Conservation (phyloP, 2,888 invertebrate species). For the Dinocampus coccinellae region DNA sequence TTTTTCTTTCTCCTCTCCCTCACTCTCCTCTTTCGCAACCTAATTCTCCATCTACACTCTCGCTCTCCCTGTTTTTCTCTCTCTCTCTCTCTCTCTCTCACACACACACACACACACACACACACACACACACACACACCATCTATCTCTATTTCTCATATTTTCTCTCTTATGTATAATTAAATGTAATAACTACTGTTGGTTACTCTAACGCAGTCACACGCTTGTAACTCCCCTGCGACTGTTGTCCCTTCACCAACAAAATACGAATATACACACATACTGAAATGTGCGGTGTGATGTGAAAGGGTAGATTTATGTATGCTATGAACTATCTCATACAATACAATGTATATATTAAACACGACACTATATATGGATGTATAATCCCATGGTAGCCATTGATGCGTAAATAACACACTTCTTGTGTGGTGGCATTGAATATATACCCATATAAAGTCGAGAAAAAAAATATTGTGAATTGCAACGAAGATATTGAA, state of each 20-base stretch:
- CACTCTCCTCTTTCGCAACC: too few species aligned
- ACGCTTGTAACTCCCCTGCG: conserved; percentile 23
- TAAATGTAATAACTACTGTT: conserved; percentile 39
- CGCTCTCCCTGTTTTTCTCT: too few species aligned
- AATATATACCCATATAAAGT: background rate
- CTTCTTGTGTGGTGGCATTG: conserved; percentile 34
- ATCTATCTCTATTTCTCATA: background rate
- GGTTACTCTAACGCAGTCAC: conserved; percentile 32
- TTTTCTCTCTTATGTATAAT: conserved; percentile 31
- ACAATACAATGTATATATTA: conserved; percentile 15
- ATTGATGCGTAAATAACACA: conserved; percentile 34
- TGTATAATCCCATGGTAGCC: conserved; percentile 5
- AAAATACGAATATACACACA: background rate
- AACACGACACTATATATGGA: conserved; percentile 9
- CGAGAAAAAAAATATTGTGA: background rate
- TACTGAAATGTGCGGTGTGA: background rate
- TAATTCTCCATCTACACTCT: too few species aligned
- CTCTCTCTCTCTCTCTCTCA: too few species aligned
- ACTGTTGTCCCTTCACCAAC: conserved; percentile 10
- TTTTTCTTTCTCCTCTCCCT: background rate
- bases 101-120: too few species aligned
- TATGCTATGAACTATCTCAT: conserved; percentile 19
- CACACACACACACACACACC: too few species aligned
- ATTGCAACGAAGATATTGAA: background rate
- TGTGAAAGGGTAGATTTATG: conserved; percentile 25